Evolutionary conservation across 2,797 vertebrate genomes (phyloP).

Genomic region (Sebastes steindachneri): DNA sequence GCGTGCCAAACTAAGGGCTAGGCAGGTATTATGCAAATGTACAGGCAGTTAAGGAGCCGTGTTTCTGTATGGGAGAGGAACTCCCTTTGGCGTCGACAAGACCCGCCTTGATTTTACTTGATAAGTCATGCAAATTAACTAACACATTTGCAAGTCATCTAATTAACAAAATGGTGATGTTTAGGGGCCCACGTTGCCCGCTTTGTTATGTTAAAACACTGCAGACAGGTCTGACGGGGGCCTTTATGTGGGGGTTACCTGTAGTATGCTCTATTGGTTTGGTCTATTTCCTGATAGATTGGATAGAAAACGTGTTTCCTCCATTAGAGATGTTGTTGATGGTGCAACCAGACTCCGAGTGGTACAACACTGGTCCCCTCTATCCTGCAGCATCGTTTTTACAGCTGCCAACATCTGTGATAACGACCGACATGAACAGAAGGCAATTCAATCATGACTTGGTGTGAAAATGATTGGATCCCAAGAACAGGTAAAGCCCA

Average conservation of each 20-base stretch:
- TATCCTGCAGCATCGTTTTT: too few species aligned
- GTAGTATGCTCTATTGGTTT: neutral
- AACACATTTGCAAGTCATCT: neutral
- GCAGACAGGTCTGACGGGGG: neutral
- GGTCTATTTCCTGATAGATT: too few species aligned
- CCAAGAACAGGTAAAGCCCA: neutral
- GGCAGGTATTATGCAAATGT: too few species aligned
- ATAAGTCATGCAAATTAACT: neutral
- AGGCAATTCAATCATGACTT: neutral
- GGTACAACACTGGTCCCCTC: too few species aligned
- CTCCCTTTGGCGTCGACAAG: too few species aligned
- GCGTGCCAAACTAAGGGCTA: too few species aligned
- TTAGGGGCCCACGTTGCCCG: neutral
- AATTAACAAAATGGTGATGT: neutral
- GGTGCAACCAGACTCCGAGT: neutral
- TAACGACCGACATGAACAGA: neutral
- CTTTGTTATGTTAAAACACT: neutral
- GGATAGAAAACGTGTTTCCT: too few species aligned
- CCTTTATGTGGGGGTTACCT: neutral
- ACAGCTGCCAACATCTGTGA: too few species aligned
- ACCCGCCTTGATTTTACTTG: neutral
- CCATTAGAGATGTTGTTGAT: too few species aligned
- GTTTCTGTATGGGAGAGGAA: too few species aligned
- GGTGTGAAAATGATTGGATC: neutral
- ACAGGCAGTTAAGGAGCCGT: too few species aligned